Percentiles rank a stretch among this genome's conserved stretches.
Conservation (phyloP, 2,888 invertebrate species). For the Neoscelio sp. region DNA sequence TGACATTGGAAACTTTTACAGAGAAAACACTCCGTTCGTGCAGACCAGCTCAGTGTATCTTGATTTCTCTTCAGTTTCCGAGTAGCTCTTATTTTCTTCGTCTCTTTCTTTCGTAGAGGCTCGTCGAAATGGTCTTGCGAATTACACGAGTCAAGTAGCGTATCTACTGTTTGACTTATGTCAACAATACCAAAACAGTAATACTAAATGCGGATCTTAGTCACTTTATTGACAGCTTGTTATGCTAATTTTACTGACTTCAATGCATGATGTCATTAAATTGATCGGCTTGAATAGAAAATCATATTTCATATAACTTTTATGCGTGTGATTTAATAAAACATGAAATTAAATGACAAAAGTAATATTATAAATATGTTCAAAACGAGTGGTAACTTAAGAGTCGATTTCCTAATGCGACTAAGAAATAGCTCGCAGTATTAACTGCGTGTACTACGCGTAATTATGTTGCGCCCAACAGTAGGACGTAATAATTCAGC, state of each 20-base stretch:
- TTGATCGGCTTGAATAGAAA: too few species aligned
- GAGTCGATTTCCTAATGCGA: constrained; percentile 43
- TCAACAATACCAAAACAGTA: constrained; percentile 18
- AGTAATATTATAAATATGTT: constrained; percentile 21
- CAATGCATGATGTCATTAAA: constrained; percentile 15
- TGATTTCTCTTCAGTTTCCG: constrained; percentile 35
- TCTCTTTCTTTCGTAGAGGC: constrained; percentile 30
- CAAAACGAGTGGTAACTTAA: constrained; percentile 34
- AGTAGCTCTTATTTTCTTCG: constrained; percentile 25
- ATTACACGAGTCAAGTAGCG: constrained; percentile 39
- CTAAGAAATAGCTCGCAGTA: constrained; percentile 45
- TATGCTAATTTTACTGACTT: constrained; percentile 12
- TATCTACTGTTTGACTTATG: constrained; percentile 25
- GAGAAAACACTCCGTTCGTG: constrained; percentile 39
- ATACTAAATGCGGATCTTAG: constrained; percentile 3
- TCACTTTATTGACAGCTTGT: constrained; percentile 17
- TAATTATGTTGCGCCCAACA: constrained; percentile 46
- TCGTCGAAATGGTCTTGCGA: constrained; percentile 30
- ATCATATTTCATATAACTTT: too few species aligned
- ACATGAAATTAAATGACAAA: constrained; percentile 16
- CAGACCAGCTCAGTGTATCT: not conserved
- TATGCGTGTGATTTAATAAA: constrained; percentile 1
- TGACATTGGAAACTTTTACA: constrained; percentile 39
- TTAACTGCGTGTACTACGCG: constrained; percentile 35
- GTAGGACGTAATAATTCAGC: constrained; percentile 60